These are phyloP conservation scores for Pelecanoides urinatrix DNA, from an alignment of 2,113 vertebrate species.

Conservation along the genomic window DNA sequence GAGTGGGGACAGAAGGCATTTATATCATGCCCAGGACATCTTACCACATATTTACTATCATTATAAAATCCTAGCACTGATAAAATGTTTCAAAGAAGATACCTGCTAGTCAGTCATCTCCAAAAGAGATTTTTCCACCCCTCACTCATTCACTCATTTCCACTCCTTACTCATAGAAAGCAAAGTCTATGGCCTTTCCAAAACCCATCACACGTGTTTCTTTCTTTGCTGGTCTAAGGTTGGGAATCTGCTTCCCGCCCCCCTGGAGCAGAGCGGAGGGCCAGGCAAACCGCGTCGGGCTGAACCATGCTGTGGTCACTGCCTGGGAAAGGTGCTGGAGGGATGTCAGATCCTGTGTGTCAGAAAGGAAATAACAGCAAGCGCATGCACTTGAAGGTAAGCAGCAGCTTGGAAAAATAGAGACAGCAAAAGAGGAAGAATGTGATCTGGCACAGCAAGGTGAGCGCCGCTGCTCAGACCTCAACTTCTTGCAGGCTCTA, in stretches of 20 bases:
- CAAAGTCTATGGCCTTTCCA: background rate
- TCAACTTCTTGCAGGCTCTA: accelerated
- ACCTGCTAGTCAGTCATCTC: background rate
- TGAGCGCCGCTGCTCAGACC: background rate
- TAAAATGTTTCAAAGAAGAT: background rate
- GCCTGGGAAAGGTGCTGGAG: background rate
- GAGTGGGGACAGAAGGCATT: background rate
- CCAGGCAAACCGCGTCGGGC: accelerated
- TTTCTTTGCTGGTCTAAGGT: background rate
- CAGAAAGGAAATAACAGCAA: background rate
- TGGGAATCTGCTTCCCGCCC: background rate
- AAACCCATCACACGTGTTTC: background rate
- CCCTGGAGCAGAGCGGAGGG: background rate
- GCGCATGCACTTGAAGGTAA: background rate
- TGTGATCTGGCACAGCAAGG: background rate
- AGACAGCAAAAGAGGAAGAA: background rate
- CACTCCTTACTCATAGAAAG: background rate
- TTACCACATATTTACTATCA: background rate
- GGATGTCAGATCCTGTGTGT: background rate
- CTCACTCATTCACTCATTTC: background rate
- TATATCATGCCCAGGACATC: background rate
- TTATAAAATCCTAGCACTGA: background rate
- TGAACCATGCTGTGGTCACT: background rate
- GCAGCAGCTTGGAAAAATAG: background rate
- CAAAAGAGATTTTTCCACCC: background rate